A percentile compares a stretch with the other conserved stretches of the same genome.
These are phyloP conservation scores for Portevinia maculata DNA, from an alignment of 2,888 invertebrate genomes.

Conservation along the genomic window DNA sequence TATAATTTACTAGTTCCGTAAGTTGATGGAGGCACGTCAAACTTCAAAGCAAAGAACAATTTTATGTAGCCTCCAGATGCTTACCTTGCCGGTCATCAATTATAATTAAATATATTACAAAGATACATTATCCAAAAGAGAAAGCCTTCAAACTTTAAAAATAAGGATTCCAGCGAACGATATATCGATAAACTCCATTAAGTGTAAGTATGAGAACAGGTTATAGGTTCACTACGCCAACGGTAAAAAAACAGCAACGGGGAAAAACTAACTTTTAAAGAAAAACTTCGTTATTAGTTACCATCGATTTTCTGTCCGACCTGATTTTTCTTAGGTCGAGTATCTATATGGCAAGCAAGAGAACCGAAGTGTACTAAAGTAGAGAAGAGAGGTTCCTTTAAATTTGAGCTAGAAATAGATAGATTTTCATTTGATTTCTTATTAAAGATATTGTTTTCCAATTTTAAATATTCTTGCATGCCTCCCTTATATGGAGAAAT, in stretches of 20 bases:
- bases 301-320: constrained; percentile 51
- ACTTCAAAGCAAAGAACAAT: constrained; percentile 1
- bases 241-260: not conserved
- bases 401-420: no score
- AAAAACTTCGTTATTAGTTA: constrained; percentile 30
- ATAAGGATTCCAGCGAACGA: not conserved
- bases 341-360: no score
- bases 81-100: not conserved
- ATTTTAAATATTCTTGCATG: no score
- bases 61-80: not conserved
- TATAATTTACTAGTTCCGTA: constrained; percentile 18
- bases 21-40: constrained; percentile 10
- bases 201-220: not conserved
- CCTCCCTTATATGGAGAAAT: no score
- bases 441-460: no score
- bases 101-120: no score
- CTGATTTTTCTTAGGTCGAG: constrained; percentile 17
- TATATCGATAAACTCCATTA: constrained; percentile 8
- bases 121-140: not conserved
- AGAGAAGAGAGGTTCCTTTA: no score
- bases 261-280: not conserved
- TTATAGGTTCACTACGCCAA: not conserved
- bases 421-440: no score
- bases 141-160: no score
- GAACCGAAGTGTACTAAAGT: no score